phyloP scores from a whole-genome alignment of 2,888 invertebrate genomes.

The Steinernema hermaphroditum region DNA sequence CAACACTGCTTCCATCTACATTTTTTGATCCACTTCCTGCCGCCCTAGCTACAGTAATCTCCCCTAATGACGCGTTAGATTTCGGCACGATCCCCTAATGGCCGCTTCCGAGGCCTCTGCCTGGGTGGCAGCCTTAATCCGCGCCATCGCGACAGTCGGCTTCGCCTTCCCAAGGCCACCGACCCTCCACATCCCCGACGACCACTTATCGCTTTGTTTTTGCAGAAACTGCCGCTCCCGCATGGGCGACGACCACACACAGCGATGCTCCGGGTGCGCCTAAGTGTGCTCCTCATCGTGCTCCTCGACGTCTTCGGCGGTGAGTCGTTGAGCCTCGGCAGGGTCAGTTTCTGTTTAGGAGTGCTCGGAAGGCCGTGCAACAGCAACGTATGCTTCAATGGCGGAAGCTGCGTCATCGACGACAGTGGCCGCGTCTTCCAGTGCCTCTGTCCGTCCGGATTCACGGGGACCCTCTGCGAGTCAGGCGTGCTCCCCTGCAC shows the following conservation, averaged over 20 bases:
- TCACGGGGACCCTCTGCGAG: conserved; percentile 48
- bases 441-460: conserved; percentile 52
- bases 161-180: conserved; percentile 6
- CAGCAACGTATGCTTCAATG: conserved; percentile 42
- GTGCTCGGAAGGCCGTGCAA: conserved; percentile 24
- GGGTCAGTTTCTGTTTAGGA: no score
- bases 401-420: conserved; percentile 40
- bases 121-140: no score
- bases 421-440: conserved; percentile 51
- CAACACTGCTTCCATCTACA: no score
- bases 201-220: conserved; percentile 30
- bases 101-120: not conserved
- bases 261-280: conserved; percentile 16
- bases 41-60: no score
- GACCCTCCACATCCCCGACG: conserved; percentile 5
- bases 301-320: not conserved
- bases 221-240: conserved; percentile 14
- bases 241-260: conserved; percentile 24
- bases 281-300: not conserved
- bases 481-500: conserved; percentile 33
- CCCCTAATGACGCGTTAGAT: no score
- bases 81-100: conserved; percentile 1
- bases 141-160: conserved; percentile 12
- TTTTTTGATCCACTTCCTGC: no score
- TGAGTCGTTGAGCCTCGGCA: no score